Evolutionary conservation across 2,888 invertebrate genomes (phyloP).

Genomic region (Lithophane semibrunnea): DNA sequence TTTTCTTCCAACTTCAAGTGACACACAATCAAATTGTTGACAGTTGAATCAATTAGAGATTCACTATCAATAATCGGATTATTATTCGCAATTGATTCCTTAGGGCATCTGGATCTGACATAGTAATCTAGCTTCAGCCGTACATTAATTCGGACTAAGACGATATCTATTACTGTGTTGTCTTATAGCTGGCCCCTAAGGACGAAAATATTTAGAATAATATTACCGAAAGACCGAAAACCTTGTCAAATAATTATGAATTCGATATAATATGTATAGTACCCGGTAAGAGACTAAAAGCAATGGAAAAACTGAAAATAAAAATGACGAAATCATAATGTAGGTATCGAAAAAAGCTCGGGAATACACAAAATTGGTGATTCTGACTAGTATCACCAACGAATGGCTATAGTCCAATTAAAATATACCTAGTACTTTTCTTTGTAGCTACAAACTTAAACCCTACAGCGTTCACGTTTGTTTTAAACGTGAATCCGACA

Average conservation of each 20-base stretch:
- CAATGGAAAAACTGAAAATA: not conserved
- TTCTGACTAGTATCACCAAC: not conserved
- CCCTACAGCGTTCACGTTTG: not conserved
- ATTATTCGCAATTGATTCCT: slow-evolving; percentile 52
- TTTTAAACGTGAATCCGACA: slow-evolving; percentile 19
- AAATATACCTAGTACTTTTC: not conserved
- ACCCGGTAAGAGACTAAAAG: not conserved
- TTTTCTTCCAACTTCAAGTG: not conserved
- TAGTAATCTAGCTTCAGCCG: slow-evolving; percentile 41
- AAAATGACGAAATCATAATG: no score
- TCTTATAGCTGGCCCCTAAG: not conserved
- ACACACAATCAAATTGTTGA: slow-evolving; percentile 10
- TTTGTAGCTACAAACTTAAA: not conserved
- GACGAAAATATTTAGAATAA: slow-evolving; percentile 6
- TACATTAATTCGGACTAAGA: slow-evolving; percentile 32
- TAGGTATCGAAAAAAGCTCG: not conserved
- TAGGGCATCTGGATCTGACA: slow-evolving; percentile 42
- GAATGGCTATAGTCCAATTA: not conserved
- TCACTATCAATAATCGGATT: slow-evolving; percentile 37
- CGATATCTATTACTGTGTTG: slow-evolving; percentile 37
- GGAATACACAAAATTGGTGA: not conserved
- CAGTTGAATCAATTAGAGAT: slow-evolving; percentile 34
- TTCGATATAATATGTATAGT: not conserved
- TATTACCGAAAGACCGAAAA: not conserved
- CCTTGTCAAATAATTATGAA: not conserved